Evolutionary conservation across 2,797 vertebrate species (phyloP).

Genomic region (Peromyscus nudipes): DNA sequence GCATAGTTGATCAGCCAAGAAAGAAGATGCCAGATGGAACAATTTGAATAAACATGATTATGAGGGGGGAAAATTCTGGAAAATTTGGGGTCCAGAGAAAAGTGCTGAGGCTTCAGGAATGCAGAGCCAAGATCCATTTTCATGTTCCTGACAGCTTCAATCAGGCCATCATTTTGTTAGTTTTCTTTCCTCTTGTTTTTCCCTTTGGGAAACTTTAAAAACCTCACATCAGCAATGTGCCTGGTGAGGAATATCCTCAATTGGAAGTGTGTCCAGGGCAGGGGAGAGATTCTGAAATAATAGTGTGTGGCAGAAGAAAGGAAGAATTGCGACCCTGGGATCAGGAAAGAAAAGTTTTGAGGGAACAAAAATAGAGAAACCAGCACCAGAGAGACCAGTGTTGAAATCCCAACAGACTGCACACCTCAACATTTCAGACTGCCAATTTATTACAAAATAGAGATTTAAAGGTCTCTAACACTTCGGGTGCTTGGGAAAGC

Average conservation of each 20-base stretch:
- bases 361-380: background rate
- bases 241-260: conserved; percentile 57
- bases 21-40: background rate
- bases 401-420: background rate
- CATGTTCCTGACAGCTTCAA: background rate
- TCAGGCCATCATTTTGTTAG: conserved; percentile 48
- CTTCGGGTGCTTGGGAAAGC: background rate
- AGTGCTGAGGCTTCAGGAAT: conserved; percentile 24
- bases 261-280: conserved; percentile 47
- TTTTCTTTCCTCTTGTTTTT: conserved; percentile 51
- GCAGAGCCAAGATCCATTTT: conserved; percentile 32
- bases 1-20: background rate
- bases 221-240: conserved; percentile 58
- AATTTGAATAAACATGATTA: background rate
- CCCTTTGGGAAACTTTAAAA: conserved; percentile 68
- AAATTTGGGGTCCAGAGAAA: background rate
- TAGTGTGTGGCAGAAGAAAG: background rate
- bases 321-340: background rate
- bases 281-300: conserved; percentile 42
- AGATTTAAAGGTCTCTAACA: background rate
- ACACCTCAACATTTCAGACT: background rate
- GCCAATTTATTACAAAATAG: background rate
- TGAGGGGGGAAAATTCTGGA: background rate
- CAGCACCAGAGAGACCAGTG: background rate
- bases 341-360: background rate